phyloP scores from a whole-genome alignment of 1,140 invertebrate species.

The Himalopsyche phryganea region DNA sequence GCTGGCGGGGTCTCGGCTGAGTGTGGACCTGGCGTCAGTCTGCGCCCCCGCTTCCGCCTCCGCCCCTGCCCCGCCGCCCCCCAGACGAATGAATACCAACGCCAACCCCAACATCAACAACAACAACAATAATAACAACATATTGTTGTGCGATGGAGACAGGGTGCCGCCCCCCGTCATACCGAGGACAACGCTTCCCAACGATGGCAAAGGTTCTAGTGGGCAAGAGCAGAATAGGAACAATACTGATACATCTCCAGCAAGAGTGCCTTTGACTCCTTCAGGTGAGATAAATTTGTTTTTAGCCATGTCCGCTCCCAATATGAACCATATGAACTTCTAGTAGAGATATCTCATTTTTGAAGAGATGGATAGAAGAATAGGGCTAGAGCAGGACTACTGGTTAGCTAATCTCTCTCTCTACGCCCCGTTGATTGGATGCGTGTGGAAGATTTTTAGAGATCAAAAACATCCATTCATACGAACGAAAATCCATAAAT shows the following conservation, averaged over 20 bases:
- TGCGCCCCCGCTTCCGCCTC: conserved; percentile 37
- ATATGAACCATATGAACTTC: too few species aligned
- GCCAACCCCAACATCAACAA: neutral
- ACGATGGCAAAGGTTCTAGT: conserved; percentile 31
- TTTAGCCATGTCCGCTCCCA: too few species aligned
- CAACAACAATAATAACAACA: neutral
- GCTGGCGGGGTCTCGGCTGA: conserved; percentile 22
- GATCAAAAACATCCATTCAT: too few species aligned
- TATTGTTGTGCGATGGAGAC: conserved; percentile 36
- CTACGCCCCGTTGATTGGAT: too few species aligned
- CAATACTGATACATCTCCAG: neutral
- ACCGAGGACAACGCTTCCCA: conserved; percentile 5
- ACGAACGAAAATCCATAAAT: too few species aligned
- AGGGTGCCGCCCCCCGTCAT: conserved; percentile 36
- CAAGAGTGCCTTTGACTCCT: conserved; percentile 46
- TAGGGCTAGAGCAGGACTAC: too few species aligned
- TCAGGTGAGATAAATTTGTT: conserved; percentile 53
- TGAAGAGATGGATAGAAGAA: too few species aligned
- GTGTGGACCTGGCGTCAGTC: conserved; percentile 21
- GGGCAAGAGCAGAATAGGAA: conserved; percentile 22
- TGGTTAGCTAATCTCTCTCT: too few species aligned
- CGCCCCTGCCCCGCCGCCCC: conserved; percentile 39
- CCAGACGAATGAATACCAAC: conserved; percentile 6
- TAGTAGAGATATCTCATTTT: too few species aligned
- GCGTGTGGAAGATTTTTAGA: too few species aligned